Evolutionary conservation across 2,888 invertebrate species (phyloP), one percentile per base, ranked within the genome.

Genomic region (Pollenia labialis): DNA sequence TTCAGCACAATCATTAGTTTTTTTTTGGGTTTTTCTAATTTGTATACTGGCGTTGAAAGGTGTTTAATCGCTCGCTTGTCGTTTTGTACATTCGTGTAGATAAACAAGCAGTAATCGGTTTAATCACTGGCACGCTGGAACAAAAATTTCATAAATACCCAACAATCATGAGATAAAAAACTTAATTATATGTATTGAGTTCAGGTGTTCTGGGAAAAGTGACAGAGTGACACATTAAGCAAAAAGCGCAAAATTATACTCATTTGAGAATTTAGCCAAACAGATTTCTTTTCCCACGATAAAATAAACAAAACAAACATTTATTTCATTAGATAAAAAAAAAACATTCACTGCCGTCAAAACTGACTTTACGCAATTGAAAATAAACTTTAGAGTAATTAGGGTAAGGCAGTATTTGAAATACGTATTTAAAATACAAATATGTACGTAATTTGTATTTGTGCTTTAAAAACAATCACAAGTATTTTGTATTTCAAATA

Each of bases 221-320:
- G 60, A n/a, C 42, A 75, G 6, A 50, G 60, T 62, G 60, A 18
- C 42, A 75, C 14, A 50, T 42, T 7, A n/a, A 32, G 14, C 32
- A 46, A 18, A 68, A 12, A 50, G n/a, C 9, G 7, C 48, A 50
- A 52, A 11, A 23, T 58, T 1, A 14, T 32, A 32, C 58, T 58
- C 8, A 40, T 32, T 32, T 14, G 23, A 3, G 4, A 56, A 56
- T 10, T 10, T 11, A 11, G 18, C 10, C 11, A 58, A 76, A 46
- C 52, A 66, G 44, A 32, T 76, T 16, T 14, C 4, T 66, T 14
- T 77, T 77, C 66, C 64, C 54, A 77, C 76, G 44, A 40, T 60
- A 60, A 74, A 58, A 32, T 58, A 2, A 23, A 44, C 10, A 56
- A 32, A 32, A 6, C 32, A 18, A 60, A 72, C 11, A 23, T 18